Base-by-base conservation (phyloP, 1,140 invertebrate species). In the Tetraneura akinire region DNA sequence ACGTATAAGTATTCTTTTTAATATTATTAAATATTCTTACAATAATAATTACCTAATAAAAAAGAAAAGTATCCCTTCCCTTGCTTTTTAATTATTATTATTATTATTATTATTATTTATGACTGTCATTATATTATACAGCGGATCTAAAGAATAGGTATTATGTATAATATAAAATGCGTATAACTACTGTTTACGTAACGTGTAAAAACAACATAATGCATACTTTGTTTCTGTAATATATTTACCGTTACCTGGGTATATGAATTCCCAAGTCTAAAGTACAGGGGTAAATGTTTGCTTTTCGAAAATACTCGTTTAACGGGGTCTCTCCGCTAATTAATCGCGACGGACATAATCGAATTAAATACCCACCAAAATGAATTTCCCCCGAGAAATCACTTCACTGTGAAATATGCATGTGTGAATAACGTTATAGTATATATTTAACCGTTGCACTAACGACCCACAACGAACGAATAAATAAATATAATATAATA, bases 381-480 rank as follows among this genome's bases (percentile, higher is more conserved):
- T 60, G 53, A 60, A 78, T 78, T 78, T 78, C 53, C 74, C 53
- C 45, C 37, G 74, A 78, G 74, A 57, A 78, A 78, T 62, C 74
- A 62, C 55, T 62, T 42, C 55, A 47, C 68, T 6, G 42, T 68
- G 6, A 47, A 68, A 47, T 68, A 26, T 42, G 21, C 42, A 47
- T 47, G 16, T 26, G 21, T 47, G 42, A 68, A 68, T 68, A 68
- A 47, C 14, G 21, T 47, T 57, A 23, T 11, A n/a, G 32, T 5
- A 18, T 14, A 47, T 29, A 13, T 9, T 68, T 68, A 68, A 47
- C 66, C 42, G 42, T 47, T 21, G 42, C 14, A 26, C 45, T 68
- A 68, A 68, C 42, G 42, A 68, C 21, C 42, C 14, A 68, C 66
- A 16, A 16, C 13, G 42, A 68, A 68, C 13, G 42, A 68, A 68